Percentiles rank a stretch among this genome's conserved stretches.
Conservation (phyloP, 1,140 invertebrate genomes). For the Brachionus angularis region DNA sequence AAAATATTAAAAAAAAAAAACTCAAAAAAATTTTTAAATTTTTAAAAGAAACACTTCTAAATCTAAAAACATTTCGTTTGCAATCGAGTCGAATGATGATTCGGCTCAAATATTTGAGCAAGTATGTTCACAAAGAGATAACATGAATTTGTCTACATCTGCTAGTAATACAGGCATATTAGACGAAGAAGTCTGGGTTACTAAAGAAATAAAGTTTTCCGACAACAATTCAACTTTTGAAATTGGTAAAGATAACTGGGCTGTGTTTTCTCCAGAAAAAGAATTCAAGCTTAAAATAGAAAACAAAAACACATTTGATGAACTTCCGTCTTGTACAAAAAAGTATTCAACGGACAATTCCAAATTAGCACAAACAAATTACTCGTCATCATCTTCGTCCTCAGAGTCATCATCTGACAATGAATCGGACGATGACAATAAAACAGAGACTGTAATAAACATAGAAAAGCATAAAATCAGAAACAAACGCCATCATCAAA, state of each 20-base stretch:
- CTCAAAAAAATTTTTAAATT: neutral
- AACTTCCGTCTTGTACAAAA: neutral
- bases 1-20: too few relatives aligned
- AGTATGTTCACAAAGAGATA: slow-evolving; percentile 28
- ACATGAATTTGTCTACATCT: slow-evolving; percentile 16
- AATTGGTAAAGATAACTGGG: slow-evolving; percentile 23
- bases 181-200: slow-evolving; percentile 22
- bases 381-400: neutral
- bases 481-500: neutral
- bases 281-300: slow-evolving; percentile 29
- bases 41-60: slow-evolving; percentile 2
- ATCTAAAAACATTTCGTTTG: slow-evolving; percentile 34
- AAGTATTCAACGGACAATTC: slow-evolving; percentile 6
- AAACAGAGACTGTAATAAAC: neutral
- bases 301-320: slow-evolving; percentile 1
- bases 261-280: slow-evolving; percentile 20
- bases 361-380: neutral
- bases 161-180: neutral
- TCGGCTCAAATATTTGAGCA: slow-evolving; percentile 28
- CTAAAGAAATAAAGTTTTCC: slow-evolving; percentile 17
- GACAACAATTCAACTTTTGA: slow-evolving; percentile 27
- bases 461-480: neutral
- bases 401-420: slow-evolving; percentile 9
- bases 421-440: neutral
- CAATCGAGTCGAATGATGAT: slow-evolving; percentile 15